Percentiles rank a stretch among this genome's conserved stretches.
phyloP scores from a whole-genome alignment of 2,888 invertebrate species.

The Drosophila peninsularis region DNA sequence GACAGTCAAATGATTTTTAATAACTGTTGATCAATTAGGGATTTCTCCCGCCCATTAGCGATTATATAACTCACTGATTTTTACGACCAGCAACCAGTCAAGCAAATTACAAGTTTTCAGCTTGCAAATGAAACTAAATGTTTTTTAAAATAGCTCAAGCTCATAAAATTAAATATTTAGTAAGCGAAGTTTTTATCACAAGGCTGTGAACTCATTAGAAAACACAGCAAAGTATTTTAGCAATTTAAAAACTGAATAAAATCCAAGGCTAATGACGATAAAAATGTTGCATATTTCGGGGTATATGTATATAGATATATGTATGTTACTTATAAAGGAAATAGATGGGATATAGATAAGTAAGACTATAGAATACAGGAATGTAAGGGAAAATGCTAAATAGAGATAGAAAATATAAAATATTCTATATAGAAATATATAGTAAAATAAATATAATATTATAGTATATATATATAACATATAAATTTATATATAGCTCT shows the following conservation, averaged over 20 bases:
- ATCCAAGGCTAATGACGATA: constrained; percentile 16
- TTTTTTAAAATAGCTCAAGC: too few species aligned
- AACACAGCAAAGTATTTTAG: neutral
- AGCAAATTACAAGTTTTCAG: too few species aligned
- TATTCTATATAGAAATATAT: neutral
- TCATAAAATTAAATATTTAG: neutral
- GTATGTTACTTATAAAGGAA: neutral
- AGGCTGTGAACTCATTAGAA: neutral
- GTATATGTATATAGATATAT: neutral
- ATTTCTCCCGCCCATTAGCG: constrained; percentile 17
- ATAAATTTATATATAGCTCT: neutral
- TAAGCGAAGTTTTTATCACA: neutral
- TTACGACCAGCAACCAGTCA: neutral
- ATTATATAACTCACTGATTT: constrained; percentile 12
- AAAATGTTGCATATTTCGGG: neutral
- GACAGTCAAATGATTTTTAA: constrained; percentile 10
- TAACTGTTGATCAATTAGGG: constrained; percentile 21
- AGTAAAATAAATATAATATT: too few species aligned
- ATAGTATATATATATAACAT: neutral
- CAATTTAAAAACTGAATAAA: neutral
- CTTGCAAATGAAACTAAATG: too few species aligned
- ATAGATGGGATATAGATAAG: neutral
- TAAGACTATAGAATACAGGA: neutral
- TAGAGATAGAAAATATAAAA: neutral
- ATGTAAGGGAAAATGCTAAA: neutral